Evolutionary conservation across 2,888 invertebrate species (phyloP), one percentile per base, ranked within the genome.

Genomic region (Tolmerus cingulatus): DNA sequence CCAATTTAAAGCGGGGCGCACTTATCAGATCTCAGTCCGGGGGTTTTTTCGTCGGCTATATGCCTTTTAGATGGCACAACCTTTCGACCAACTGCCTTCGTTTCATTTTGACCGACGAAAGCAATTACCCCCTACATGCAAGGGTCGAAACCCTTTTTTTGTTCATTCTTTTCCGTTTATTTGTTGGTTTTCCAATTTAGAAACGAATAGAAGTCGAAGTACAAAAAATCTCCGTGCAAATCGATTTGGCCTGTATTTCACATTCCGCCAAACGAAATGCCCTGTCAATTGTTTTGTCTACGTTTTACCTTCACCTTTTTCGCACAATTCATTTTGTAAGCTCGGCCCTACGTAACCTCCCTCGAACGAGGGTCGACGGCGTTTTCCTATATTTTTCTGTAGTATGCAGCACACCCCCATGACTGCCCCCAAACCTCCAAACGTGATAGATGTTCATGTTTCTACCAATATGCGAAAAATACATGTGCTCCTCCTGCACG

Each of bases 281-380:
- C 9, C 78, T 43, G 78, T 78, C 78, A 78, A 78, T 78, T 78
- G 78, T 78, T 78, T 78, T 78, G 78, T 78, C 78, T 34, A 78
- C 78, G 14, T 23, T 78, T 78, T 40, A 78, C 78, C 78, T 78
- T 78, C 78, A 78, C 37, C 78, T 76, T 78, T 66, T 78, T 78
- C 16, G 78, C 78, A 78, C 46, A 78, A 78, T 78, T 78, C 78
- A 78, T 78, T 78, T 78, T 43, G 9, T 78, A 66, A 66, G 78
- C n/a, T 40, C 23, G 78, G 14, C 37, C 37, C n/a, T 37, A 12
- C 16, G 76, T 30, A 27, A 8, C 66, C 66, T n/a, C 23, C 9
- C 2, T 34, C 34, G 5, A 46, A 16, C 16, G 14, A 46, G 16
- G 14, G 12, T 46, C 51, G n/a, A 1, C 51, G 40, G 40, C 12